phyloP scores from a whole-genome alignment of 2,888 invertebrate species.

The Frankliniella intonsa region DNA sequence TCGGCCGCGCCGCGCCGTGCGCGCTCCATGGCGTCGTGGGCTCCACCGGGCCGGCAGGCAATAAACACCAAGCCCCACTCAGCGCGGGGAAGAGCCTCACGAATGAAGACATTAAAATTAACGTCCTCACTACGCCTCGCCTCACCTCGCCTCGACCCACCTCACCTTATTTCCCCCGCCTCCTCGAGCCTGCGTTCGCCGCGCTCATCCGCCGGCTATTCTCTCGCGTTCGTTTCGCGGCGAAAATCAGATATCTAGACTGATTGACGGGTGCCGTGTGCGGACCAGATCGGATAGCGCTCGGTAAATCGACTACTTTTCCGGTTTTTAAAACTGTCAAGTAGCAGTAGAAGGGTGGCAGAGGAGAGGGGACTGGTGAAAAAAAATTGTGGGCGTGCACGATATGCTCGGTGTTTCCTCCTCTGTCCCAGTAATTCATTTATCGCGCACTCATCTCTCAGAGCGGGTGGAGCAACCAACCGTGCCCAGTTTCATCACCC shows the following conservation, averaged over 20 bases:
- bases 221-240: too few relatives aligned
- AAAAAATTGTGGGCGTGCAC: not conserved
- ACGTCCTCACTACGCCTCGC: not conserved
- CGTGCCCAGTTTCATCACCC: not conserved
- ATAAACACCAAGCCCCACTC: not conserved
- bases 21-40: too few relatives aligned
- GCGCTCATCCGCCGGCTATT: too few relatives aligned
- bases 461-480: not conserved
- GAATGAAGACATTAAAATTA: conserved; percentile 25
- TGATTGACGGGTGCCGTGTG: too few relatives aligned
- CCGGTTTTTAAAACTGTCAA: not conserved
- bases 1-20: not conserved
- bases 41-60: not conserved
- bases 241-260: too few relatives aligned
- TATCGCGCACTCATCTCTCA: not conserved
- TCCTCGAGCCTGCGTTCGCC: not conserved
- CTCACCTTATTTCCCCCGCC: not conserved
- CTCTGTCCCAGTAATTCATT: not conserved
- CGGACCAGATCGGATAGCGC: too few relatives aligned
- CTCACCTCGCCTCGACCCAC: not conserved
- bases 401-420: not conserved
- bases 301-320: too few relatives aligned
- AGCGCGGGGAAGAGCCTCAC: not conserved
- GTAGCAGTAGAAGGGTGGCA: not conserved
- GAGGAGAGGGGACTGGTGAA: not conserved